A percentile compares a stretch with the other conserved stretches of the same genome.
These are phyloP conservation scores for Leuciscus idus DNA, from an alignment of 2,113 vertebrate species.

Conservation along the genomic window DNA sequence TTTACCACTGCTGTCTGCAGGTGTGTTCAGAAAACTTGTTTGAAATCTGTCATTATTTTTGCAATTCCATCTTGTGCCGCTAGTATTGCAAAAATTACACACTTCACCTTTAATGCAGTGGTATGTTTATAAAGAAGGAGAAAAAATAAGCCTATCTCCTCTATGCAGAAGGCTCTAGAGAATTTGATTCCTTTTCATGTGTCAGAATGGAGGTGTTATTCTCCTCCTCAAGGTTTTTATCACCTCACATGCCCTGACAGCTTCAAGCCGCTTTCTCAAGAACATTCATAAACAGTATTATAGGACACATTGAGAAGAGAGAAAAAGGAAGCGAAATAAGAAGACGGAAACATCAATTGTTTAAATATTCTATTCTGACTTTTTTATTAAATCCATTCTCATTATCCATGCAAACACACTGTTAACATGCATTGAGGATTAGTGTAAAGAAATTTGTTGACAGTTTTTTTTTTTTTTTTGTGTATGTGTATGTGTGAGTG, in stretches of 20 bases:
- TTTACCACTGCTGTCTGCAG: background rate
- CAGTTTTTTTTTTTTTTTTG: background rate
- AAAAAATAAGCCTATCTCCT: constrained; percentile 82
- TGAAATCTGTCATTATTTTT: background rate
- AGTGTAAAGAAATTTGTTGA: constrained; percentile 63
- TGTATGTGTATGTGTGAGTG: background rate
- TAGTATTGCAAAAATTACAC: background rate
- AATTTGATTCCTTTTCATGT: constrained; percentile 86
- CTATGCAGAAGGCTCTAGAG: constrained; percentile 85
- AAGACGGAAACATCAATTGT: constrained; percentile 59
- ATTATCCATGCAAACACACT: constrained; percentile 65
- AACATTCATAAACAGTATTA: constrained; percentile 64
- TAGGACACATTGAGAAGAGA: constrained; percentile 64
- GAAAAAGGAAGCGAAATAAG: constrained; percentile 45
- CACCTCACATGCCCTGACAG: constrained; percentile 82
- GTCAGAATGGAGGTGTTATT: constrained; percentile 88
- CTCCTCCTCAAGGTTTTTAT: constrained; percentile 87
- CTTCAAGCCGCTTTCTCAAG: constrained; percentile 79
- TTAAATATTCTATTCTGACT: constrained; percentile 67
- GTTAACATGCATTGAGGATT: constrained; percentile 67
- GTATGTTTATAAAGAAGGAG: constrained; percentile 76
- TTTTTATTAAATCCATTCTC: constrained; percentile 58
- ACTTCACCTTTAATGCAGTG: constrained; percentile 77
- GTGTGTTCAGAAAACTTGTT: background rate
- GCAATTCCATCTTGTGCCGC: background rate